Conservation (phyloP, 2,888 invertebrate genomes). For the Leucophora obtusa region DNA sequence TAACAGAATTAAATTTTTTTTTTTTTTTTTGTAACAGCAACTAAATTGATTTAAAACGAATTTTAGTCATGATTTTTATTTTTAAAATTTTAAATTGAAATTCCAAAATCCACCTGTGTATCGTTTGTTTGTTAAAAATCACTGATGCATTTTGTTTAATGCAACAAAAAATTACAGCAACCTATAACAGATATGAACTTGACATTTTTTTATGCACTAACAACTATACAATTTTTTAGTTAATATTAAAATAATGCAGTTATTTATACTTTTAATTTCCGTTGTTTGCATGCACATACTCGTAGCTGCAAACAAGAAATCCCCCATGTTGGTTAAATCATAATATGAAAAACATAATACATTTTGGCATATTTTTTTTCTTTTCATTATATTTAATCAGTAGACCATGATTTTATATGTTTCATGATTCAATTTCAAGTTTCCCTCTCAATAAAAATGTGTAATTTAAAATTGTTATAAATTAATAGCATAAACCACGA, state of each 20-base stretch:
- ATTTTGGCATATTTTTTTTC: neutral
- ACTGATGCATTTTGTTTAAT: neutral
- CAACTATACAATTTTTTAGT: neutral
- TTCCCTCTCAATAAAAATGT: neutral
- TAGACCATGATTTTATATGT: neutral
- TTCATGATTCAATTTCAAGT: neutral
- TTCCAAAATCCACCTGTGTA: neutral
- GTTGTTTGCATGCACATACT: neutral
- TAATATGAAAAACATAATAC: neutral
- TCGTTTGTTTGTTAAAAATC: neutral
- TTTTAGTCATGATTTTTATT: no score
- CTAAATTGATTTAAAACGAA: no score
- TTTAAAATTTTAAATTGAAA: neutral
- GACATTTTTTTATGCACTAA: conserved; percentile 1
- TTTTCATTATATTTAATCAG: neutral
- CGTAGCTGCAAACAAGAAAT: neutral
- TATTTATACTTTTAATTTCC: conserved; percentile 6
- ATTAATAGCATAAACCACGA: conserved; percentile 34
- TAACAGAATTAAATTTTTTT: no score
- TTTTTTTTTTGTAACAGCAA: no score
- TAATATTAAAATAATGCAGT: neutral
- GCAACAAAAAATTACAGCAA: neutral
- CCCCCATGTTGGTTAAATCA: neutral
- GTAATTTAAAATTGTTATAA: conserved; percentile 13
- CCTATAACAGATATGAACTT: neutral